phyloP scores from a whole-genome alignment of 2,888 invertebrate genomes.

The Nebria brevicollis region DNA sequence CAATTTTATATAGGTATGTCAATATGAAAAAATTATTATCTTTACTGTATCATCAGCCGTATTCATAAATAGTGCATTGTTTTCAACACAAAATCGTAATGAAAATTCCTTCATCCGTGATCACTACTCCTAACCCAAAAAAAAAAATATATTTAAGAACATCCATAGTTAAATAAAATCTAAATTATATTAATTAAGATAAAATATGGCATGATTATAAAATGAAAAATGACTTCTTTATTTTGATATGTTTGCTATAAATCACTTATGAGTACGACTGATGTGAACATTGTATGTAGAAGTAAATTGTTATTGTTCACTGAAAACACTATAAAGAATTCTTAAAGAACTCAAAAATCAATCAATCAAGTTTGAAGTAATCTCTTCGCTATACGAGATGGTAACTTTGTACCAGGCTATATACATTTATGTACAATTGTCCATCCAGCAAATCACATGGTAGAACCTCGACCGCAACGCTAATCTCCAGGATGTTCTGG shows the following conservation, averaged over 20 bases:
- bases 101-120: background rate
- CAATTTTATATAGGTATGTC: conserved; percentile 17
- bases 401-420: conserved; percentile 46
- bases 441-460: conserved; percentile 9
- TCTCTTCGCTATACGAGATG: conserved; percentile 35
- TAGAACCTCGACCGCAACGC: conserved; percentile 54
- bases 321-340: conserved; percentile 29
- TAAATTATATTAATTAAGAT: background rate
- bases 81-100: conserved; percentile 9
- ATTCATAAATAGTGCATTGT: conserved; percentile 6
- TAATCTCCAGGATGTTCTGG: conserved; percentile 98
- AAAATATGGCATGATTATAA: background rate
- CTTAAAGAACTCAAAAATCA: conserved; percentile 19
- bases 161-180: background rate
- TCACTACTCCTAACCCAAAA: too few relatives aligned
- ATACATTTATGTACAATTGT: conserved; percentile 42
- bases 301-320: conserved; percentile 10
- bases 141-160: too few relatives aligned
- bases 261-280: conserved; percentile 22
- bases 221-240: background rate
- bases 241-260: conserved; percentile 17
- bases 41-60: conserved; percentile 8
- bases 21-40: conserved; percentile 27
- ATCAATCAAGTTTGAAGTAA: conserved; percentile 9
- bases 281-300: conserved; percentile 8